phyloP scores from a whole-genome alignment of 2,888 invertebrate genomes.

The Chorisops tibialis region DNA sequence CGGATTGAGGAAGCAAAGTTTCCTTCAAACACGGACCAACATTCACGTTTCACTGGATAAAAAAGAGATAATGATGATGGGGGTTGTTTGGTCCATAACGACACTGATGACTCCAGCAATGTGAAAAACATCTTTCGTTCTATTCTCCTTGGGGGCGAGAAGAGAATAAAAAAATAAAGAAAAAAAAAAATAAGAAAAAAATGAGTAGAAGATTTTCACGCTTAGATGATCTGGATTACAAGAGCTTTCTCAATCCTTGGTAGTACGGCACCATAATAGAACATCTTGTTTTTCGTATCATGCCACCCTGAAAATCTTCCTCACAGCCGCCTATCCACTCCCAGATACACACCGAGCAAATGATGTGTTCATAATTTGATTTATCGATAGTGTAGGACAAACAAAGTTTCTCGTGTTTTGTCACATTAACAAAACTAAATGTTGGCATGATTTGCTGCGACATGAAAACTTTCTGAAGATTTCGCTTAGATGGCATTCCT shows the following conservation, averaged over 20 bases:
- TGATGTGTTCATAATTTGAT: slow-evolving; percentile 19
- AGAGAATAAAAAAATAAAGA: not conserved
- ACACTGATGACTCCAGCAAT: slow-evolving; percentile 10
- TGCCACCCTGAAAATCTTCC: not conserved
- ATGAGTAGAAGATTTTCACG: not conserved
- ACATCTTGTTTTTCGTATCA: slow-evolving; percentile 1
- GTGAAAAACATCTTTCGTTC: slow-evolving; percentile 7
- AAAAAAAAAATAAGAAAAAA: not conserved
- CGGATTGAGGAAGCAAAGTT: not conserved
- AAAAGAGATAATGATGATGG: slow-evolving; percentile 17
- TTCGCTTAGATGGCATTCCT: no score
- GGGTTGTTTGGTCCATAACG: slow-evolving; percentile 12
- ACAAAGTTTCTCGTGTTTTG: no score
- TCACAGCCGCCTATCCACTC: not conserved
- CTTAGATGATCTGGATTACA: not conserved
- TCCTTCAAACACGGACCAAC: not conserved
- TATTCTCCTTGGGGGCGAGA: not conserved
- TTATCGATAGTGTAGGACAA: not conserved
- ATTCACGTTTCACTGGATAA: slow-evolving; percentile 17
- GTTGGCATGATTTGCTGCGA: no score
- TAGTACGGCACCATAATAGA: not conserved
- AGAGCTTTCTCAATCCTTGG: not conserved
- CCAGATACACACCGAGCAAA: not conserved
- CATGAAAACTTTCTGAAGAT: no score
- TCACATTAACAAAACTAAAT: no score